Base-by-base conservation (phyloP, 2,113 vertebrate species). In the Eupsittula cactorum region DNA sequence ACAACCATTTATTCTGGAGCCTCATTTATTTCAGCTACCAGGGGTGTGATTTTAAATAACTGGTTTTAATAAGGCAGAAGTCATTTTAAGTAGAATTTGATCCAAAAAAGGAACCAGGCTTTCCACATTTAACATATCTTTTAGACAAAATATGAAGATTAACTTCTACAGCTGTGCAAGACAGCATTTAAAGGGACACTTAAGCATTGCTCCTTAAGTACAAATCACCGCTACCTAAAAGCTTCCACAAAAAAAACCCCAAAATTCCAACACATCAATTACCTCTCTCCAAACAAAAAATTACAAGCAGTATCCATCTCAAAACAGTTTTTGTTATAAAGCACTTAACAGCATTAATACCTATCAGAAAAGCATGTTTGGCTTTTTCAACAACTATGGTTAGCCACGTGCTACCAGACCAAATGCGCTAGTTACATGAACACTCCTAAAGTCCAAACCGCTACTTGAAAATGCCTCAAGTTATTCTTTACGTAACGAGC, bases 11-110 rank as follows among this genome's bases (percentile, higher is more conserved):
- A 86, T 88, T 92, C 76, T 81, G 75, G 41, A 92, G 77, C 68
- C 62, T 62, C 94, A 91, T 78, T 80, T 89, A 68, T 89, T 78
- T 84, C 74, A 82, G 76, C 76, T 92, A 53, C 68, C 68, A 42
- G 70, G 59, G 88, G 47, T 21, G 67, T 39, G 87, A 76, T 79
- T 88, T 94, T 84, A 87, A 84, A 91, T 94, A 94, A 97, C 81
- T 90, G 53, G 78, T 86, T 95, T 88, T 93, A 96, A 94, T 92
- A 82, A 92, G 59, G 55, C 71, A 95, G 70, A 88, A 93, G 65
- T 86, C 13, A 95, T 91, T 95, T 92, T 82, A 95, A 91, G 63
- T 59, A 63, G 67, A 65, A 82, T 24, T 33, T 92, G 57, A 65
- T 69, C 62, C 76, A 82, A n/a, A 93, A 95, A 62, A 85, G 39